Evolutionary conservation across 1,140 invertebrate genomes (phyloP).

Genomic region (Pseudomyrmex concolor): DNA sequence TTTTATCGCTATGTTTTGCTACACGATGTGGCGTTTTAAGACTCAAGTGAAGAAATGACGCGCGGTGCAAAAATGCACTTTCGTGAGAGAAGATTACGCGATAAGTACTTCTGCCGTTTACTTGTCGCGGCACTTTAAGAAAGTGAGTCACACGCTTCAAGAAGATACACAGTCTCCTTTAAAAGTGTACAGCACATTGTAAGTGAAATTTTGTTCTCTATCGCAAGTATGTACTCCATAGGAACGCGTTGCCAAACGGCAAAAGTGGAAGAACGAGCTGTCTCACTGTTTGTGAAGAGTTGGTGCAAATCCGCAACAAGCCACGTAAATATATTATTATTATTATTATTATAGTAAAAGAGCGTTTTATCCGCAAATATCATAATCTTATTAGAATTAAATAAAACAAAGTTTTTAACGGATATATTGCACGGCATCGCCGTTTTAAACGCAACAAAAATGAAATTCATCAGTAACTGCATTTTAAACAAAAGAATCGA

Average conservation of each 20-base stretch:
- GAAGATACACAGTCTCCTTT: conserved; percentile 6
- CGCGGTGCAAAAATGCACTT: not conserved
- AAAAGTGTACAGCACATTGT: not conserved
- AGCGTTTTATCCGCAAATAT: not conserved
- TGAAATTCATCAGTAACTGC: not conserved
- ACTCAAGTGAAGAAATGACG: conserved; percentile 28
- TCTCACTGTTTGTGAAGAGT: conserved; percentile 29
- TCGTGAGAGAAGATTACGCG: conserved; percentile 28
- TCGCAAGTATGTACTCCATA: conserved; percentile 5
- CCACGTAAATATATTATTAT: not conserved
- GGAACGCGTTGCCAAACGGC: conserved; percentile 41
- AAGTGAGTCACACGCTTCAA: not conserved
- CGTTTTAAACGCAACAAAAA: conserved; percentile 21
- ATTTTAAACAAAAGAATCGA: not conserved
- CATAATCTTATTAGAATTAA: not conserved
- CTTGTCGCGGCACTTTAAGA: conserved; percentile 11
- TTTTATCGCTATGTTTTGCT: not conserved
- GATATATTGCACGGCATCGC: not conserved
- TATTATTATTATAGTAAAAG: not conserved
- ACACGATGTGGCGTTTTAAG: conserved; percentile 14
- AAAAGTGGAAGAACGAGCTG: conserved; percentile 33
- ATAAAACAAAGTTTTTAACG: conserved; percentile 14
- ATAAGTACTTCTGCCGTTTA: conserved; percentile 12
- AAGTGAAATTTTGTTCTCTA: conserved; percentile 14
- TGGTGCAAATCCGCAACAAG: conserved; percentile 36